A percentile compares a stretch with the other conserved stretches of the same genome.
These are phyloP conservation scores for Zalophus californianus DNA, from an alignment of 2,797 vertebrate species.

Conservation along the genomic window DNA sequence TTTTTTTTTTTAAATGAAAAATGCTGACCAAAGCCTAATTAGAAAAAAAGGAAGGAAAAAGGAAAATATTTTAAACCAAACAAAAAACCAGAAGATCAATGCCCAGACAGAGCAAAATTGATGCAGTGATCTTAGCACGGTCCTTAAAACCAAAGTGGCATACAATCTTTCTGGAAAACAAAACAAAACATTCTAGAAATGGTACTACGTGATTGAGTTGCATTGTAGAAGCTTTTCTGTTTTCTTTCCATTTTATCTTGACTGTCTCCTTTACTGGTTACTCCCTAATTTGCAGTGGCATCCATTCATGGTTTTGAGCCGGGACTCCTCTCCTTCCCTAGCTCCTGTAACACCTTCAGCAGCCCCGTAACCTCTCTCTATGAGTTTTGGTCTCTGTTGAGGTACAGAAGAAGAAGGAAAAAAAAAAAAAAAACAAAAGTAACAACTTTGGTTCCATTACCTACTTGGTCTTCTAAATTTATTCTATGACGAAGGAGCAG, in stretches of 20 bases:
- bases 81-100: constrained; percentile 86
- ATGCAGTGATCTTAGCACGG: constrained; percentile 82
- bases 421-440: constrained; percentile 88
- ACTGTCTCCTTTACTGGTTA: constrained; percentile 85
- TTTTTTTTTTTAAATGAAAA: constrained; percentile 89
- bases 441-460: constrained; percentile 94
- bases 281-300: constrained; percentile 73
- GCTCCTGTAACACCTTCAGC: constrained; percentile 85
- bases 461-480: constrained; percentile 89
- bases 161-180: constrained; percentile 89
- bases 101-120: constrained; percentile 88
- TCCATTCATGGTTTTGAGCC: constrained; percentile 80
- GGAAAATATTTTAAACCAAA: neutral
- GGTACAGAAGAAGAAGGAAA: constrained; percentile 88
- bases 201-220: constrained; percentile 90
- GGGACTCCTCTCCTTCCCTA: constrained; percentile 82
- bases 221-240: constrained; percentile 91
- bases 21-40: constrained; percentile 91
- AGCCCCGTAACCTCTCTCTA: constrained; percentile 82
- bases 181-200: constrained; percentile 85
- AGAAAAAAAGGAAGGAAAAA: constrained; percentile 59
- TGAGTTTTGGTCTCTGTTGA: constrained; percentile 93
- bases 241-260: constrained; percentile 87
- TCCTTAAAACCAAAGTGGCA: constrained; percentile 89
- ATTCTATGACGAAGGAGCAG: constrained; percentile 89